Evolutionary conservation across 2,888 invertebrate species (phyloP), one percentile per base, ranked within the genome.

Genomic region (Parelbella ahira): DNA sequence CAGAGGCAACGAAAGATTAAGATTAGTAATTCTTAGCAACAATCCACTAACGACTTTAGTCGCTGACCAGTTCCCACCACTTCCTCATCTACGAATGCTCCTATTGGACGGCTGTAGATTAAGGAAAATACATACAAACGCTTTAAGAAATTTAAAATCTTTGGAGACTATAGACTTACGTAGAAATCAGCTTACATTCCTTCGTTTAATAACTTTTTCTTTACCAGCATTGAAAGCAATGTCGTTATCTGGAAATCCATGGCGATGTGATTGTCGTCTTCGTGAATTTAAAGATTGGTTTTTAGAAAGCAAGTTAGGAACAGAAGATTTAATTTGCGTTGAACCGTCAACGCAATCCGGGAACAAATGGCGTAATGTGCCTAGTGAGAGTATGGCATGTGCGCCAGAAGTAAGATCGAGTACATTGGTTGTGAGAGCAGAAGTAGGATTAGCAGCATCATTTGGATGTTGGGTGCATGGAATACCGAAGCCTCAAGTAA

Each of bases 181-280:
- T 70, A 91, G 92, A 63, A 97, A 97, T 82, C 88, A 91, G 56
- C 89, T 97, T 49, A 91, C 92, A 73, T 83, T 86, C 74, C 76
- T 90, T 71, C 88, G 81, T 87, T 75, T 84, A 79, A 82, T 77
- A 70, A 84, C 86, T 19, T 86, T 92, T 70, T 93, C 93, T 47
- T 89, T 95, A 63, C 90, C 91, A 21, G 93, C 92, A 56, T 88
- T 97, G 45, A 96, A 95, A 77, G 94, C 94, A 1, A 87, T 97
- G 18, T 91, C 92, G 5, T 75, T 97, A 37, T 94, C 95, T 50
- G 93, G 93, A 15, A 97, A 97, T 74, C 95, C 94, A 2, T 97
- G 97, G 97, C 90, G 90, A 62, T 97, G 97, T 72, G 96, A 97
- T 71, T 97, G 97, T 74, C 91, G 93, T 50, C 77, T 97, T 44